Conservation (phyloP, 2,113 vertebrate genomes). For the Bambusicola thoracicus region DNA sequence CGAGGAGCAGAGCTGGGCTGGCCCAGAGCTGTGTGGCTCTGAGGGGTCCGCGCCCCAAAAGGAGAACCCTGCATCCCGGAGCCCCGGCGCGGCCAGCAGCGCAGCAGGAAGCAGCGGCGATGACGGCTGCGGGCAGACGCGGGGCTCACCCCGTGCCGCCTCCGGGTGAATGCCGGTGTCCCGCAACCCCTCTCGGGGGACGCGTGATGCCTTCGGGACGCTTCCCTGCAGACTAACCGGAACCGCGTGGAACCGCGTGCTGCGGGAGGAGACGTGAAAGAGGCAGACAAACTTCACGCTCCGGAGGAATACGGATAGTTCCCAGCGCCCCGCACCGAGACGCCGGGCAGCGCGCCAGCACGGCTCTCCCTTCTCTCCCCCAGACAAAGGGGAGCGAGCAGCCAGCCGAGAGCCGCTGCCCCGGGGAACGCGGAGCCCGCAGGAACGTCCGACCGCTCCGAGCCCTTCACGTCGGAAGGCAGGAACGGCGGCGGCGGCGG, state of each 20-base stretch:
- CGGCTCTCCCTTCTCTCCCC: background rate
- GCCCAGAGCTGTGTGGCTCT: rapidly evolving
- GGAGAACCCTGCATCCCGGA: rapidly evolving
- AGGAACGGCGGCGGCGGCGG: too few relatives aligned
- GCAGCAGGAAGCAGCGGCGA: background rate
- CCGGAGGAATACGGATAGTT: background rate
- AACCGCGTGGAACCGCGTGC: rapidly evolving
- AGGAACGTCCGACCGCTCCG: background rate
- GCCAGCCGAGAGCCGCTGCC: background rate
- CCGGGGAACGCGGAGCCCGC: background rate
- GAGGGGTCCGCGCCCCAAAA: background rate
- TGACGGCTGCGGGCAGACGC: background rate
- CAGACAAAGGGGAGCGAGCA: background rate
- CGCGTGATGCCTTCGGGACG: background rate
- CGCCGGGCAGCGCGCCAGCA: background rate
- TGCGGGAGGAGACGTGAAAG: background rate
- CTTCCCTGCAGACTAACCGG: background rate
- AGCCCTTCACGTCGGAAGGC: background rate
- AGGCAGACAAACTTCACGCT: background rate
- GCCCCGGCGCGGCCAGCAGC: background rate
- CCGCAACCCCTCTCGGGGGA: background rate
- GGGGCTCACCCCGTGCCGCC: background rate
- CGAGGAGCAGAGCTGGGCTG: rapidly evolving
- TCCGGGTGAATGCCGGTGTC: background rate
- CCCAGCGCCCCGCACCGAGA: background rate